Percentiles rank a stretch among this genome's conserved stretches.
Conservation (phyloP, 2,797 vertebrate genomes). For the Melanotaenia trifasciata region DNA sequence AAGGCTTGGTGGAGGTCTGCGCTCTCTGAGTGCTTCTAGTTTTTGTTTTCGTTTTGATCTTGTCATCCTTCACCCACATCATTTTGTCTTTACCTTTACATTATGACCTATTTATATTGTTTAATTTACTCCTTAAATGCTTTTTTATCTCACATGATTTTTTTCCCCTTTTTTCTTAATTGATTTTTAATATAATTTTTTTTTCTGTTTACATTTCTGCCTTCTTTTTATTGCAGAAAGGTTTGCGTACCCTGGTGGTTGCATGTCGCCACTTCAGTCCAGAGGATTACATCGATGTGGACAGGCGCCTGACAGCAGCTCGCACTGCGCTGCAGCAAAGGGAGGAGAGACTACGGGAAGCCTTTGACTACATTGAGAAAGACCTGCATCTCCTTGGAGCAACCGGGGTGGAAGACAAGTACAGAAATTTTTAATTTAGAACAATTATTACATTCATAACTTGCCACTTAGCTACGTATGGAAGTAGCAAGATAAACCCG, state of each 20-base stretch:
- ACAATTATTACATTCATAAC: not conserved
- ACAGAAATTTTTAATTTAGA: conserved; percentile 49
- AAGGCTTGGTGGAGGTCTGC: no score
- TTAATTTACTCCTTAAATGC: not conserved
- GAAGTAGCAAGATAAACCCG: not conserved
- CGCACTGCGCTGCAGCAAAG: conserved; percentile 94
- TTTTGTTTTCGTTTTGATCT: not conserved
- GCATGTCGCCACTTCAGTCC: conserved; percentile 91
- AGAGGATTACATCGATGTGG: conserved; percentile 89
- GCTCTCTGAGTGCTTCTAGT: no score
- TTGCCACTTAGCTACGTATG: not conserved
- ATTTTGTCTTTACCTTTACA: not conserved
- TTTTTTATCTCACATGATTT: not conserved
- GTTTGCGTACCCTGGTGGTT: conserved; percentile 93
- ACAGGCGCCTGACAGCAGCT: conserved; percentile 87
- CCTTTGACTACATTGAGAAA: conserved; percentile 91
- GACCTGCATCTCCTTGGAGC: conserved; percentile 94
- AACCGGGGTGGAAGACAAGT: conserved; percentile 98
- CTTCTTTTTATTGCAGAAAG: conserved; percentile 84
- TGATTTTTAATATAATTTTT: not conserved
- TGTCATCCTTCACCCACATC: not conserved
- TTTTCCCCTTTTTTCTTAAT: not conserved
- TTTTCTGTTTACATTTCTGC: not conserved
- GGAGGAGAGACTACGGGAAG: conserved; percentile 89
- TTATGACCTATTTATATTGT: not conserved